Base-by-base conservation (phyloP, 2,888 invertebrate species). In the Synergus umbraculus region DNA sequence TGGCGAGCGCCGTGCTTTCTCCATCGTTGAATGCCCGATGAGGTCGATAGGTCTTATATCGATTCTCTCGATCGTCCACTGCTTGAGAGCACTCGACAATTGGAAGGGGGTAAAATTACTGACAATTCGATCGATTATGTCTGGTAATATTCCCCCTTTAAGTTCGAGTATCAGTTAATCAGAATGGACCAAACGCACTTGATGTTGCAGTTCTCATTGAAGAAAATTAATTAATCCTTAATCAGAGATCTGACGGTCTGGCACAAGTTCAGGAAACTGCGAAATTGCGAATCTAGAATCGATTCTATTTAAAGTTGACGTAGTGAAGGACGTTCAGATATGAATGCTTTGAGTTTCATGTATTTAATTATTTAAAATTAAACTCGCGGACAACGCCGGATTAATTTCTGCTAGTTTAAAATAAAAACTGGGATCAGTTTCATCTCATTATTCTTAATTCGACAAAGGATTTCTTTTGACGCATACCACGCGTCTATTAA, bases 31-130 rank as follows among this genome's bases (percentile, higher is more conserved):
- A 54, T 46, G 58, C 77, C 77, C 79, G 81, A 80, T 81, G 77
- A 78, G 81, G 79, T 79, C 81, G 76, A 80, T 80, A 79, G 81
- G 79, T 82, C 78, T 80, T 80, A 83, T 83, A 83, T 83, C 83
- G 80, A 80, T 79, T 73, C 79, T 78, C 77, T 54, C 77, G 77
- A 80, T 81, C 77, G 76, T 81, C 78, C 54, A 44, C n/a, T 37
- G 13, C 37, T n/a, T n/a, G n/a, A 58, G 41, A n/a, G 22, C 54
- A 43, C 49, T 76, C 41, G 76, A 54, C 41, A 58, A 7, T 41
- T 66, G 15, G 9, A 29, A 8, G 66, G 22, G 44, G 67, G 67
- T 13, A 67, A 44, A 44, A 44, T 44, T 44, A 44, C 44, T 12
- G 12, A 67, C 22, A 22, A 67, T 22, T 37, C 15, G 29, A 54